Percentiles rank a stretch among this genome's conserved stretches.
Evolutionary conservation across 2,797 vertebrate genomes (phyloP).

Genomic region (Sebastes steindachneri): DNA sequence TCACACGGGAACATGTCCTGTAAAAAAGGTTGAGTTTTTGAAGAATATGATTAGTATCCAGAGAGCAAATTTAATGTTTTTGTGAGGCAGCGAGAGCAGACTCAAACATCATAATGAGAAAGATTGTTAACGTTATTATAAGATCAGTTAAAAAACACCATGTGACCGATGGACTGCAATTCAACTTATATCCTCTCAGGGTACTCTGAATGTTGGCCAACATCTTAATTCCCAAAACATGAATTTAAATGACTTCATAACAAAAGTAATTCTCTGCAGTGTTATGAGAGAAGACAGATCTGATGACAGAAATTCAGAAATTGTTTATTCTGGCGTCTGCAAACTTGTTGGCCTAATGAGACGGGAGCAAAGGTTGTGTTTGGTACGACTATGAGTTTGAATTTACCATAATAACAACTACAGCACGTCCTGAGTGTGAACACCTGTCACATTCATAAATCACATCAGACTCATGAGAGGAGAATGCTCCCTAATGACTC

Average conservation of each 20-base stretch:
- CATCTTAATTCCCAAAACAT: conserved; percentile 38
- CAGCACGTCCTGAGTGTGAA: conserved; percentile 8
- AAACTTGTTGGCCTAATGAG: conserved; percentile 29
- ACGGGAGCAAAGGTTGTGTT: conserved; percentile 30
- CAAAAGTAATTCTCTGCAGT: conserved; percentile 11
- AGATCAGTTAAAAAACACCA: conserved; percentile 1
- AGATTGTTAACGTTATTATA: conserved; percentile 21
- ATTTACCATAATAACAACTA: conserved; percentile 27
- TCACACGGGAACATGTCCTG: not conserved
- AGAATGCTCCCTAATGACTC: conserved; percentile 28
- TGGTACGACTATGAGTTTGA: conserved; percentile 23
- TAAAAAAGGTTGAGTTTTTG: not conserved
- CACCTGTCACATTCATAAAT: conserved; percentile 67
- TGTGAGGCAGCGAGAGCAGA: not conserved
- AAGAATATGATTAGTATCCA: not conserved
- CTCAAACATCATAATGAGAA: conserved; percentile 21
- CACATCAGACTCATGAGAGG: conserved; percentile 28
- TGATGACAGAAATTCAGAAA: conserved; percentile 43
- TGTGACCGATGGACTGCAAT: not conserved
- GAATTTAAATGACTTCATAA: conserved; percentile 30
- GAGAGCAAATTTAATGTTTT: conserved; percentile 1
- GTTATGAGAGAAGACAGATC: conserved; percentile 41
- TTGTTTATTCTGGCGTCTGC: conserved; percentile 50
- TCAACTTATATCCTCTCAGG: conserved; percentile 11
- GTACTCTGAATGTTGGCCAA: conserved; percentile 13